Conservation (phyloP, 2,797 vertebrate species). For the Otolemur crassicaudatus region DNA sequence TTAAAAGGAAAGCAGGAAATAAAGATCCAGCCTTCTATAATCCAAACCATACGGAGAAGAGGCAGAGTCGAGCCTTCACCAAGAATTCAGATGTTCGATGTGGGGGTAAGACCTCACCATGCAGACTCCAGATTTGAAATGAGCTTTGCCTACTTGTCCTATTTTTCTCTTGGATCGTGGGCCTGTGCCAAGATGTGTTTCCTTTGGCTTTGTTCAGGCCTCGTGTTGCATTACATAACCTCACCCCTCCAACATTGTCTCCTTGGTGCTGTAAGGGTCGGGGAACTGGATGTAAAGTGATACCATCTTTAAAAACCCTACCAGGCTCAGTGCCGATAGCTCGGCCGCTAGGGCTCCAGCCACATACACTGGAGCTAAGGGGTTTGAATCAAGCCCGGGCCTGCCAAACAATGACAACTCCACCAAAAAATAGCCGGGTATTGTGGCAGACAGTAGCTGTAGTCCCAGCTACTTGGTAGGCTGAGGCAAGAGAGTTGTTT, state of each 20-base stretch:
- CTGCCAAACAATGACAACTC: no score
- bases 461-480: no score
- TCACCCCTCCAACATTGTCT: background rate
- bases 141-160: background rate
- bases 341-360: no score
- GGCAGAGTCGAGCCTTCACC: conserved; percentile 22
- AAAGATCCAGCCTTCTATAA: conserved; percentile 58
- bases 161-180: background rate
- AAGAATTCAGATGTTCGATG: conserved; percentile 40
- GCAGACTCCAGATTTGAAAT: conserved; percentile 36
- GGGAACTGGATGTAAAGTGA: background rate
- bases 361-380: no score
- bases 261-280: background rate
- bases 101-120: conserved; percentile 40
- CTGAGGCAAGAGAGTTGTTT: no score
- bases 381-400: no score
- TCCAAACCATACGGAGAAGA: conserved; percentile 36
- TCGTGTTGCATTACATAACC: background rate
- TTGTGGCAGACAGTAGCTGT: no score
- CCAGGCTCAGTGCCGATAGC: no score
- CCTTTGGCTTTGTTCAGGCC: conserved; percentile 27
- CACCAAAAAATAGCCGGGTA: no score
- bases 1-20: conserved; percentile 57
- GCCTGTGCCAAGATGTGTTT: background rate
- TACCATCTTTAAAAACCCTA: background rate